A percentile compares a stretch with the other conserved stretches of the same genome.
Conservation (phyloP, 1,140 invertebrate species). For the Aphaenogaster floridana region DNA sequence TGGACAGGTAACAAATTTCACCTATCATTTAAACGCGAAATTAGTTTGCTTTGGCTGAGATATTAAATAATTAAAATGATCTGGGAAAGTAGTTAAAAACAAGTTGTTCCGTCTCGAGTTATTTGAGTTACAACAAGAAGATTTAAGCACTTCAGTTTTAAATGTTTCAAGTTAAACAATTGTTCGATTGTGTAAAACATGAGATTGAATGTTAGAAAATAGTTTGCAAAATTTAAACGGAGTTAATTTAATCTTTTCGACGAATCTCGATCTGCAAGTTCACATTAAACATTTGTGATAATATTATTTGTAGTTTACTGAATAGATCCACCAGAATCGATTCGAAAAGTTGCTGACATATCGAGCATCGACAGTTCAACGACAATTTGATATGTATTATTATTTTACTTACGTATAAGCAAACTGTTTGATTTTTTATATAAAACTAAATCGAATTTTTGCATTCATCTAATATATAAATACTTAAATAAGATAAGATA, state of each 20-base stretch:
- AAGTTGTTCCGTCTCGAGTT: neutral
- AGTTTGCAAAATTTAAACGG: neutral
- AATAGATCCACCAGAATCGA: neutral
- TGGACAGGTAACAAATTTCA: neutral
- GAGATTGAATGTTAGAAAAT: neutral
- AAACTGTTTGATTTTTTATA: constrained; percentile 2
- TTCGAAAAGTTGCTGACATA: neutral
- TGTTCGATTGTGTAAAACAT: neutral
- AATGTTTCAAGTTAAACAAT: neutral
- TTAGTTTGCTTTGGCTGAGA: neutral
- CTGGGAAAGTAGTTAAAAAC: neutral
- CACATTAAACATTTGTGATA: neutral
- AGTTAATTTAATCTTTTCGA: neutral
- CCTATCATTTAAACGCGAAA: neutral
- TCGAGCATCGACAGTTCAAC: neutral
- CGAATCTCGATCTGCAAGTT: neutral
- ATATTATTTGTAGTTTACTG: neutral
- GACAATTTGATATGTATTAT: neutral
- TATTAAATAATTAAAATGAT: constrained; percentile 26
- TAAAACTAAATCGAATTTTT: neutral
- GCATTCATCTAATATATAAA: neutral
- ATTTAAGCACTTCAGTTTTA: neutral
- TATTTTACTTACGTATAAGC: neutral
- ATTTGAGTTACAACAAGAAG: neutral
- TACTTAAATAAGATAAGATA: neutral